A percentile compares a stretch with the other conserved stretches of the same genome.
phyloP scores from a whole-genome alignment of 2,113 vertebrate genomes.

The Apodemus speciosus region DNA sequence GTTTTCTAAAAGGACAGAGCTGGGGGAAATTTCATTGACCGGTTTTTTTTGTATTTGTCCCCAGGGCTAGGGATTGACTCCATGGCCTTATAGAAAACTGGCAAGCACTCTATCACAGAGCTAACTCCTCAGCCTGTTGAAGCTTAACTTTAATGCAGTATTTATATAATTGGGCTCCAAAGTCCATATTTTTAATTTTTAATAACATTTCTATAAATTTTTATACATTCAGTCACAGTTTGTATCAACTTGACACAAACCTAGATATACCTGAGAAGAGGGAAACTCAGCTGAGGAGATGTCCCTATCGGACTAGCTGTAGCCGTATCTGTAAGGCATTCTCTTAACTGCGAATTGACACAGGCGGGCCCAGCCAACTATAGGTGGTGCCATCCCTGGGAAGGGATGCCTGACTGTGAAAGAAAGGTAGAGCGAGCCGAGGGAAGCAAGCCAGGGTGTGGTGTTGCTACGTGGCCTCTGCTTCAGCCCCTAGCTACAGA shows the following conservation, averaged over 20 bases:
- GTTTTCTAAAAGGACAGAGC: not conserved
- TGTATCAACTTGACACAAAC: not conserved
- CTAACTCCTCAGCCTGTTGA: not conserved
- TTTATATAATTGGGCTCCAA: constrained; percentile 37
- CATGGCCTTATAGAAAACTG: not conserved
- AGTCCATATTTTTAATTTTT: not conserved
- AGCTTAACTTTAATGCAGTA: constrained; percentile 16
- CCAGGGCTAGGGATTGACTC: not conserved
- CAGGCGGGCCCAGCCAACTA: not conserved
- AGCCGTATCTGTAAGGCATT: not conserved
- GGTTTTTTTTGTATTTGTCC: not conserved
- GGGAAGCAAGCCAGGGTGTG: not conserved
- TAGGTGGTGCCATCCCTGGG: not conserved
- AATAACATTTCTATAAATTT: constrained; percentile 5
- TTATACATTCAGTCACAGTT: not conserved
- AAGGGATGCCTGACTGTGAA: not conserved
- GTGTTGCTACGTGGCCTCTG: not conserved
- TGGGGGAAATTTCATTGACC: not conserved
- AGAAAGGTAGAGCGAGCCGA: no score
- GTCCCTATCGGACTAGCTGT: not conserved
- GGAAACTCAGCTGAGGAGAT: not conserved
- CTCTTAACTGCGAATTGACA: not conserved
- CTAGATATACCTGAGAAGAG: not conserved
- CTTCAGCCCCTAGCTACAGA: not conserved
- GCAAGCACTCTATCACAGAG: not conserved